These are phyloP conservation scores for Invenusta paracnida DNA, from an alignment of 2,888 invertebrate species.

Conservation along the genomic window DNA sequence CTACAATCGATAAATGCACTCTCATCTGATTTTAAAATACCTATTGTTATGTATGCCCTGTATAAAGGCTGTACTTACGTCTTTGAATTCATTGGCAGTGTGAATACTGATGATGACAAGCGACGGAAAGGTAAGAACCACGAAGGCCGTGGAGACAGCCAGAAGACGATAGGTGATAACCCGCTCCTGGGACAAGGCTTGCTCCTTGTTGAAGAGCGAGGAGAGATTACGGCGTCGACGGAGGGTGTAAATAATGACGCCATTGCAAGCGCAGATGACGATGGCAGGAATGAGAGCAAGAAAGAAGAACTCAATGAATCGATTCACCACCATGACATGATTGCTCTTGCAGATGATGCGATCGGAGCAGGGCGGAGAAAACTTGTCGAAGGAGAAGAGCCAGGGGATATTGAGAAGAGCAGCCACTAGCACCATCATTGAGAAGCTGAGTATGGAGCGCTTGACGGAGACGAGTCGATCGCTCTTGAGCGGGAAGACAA, in stretches of 20 bases:
- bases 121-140: conserved; percentile 38
- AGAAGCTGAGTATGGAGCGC: background rate
- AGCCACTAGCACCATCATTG: background rate
- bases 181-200: background rate
- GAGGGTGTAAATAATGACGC: background rate
- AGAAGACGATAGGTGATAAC: conserved; percentile 39
- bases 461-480: background rate
- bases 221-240: background rate
- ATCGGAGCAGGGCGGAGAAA: background rate
- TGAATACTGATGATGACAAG: conserved; percentile 38
- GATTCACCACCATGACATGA: background rate
- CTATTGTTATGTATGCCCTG: too few species aligned
- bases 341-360: background rate
- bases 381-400: conserved; percentile 20
- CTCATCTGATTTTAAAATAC: too few species aligned
- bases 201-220: background rate
- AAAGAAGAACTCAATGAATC: conserved; percentile 11
- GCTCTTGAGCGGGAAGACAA: conserved; percentile 17
- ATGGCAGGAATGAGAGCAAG: conserved; percentile 34
- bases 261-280: conserved; percentile 38
- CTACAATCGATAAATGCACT: too few species aligned
- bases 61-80: too few species aligned
- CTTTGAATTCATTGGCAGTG: background rate
- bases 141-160: conserved; percentile 35
- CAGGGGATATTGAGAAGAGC: background rate